A percentile compares a stretch with the other conserved stretches of the same genome.
These are phyloP conservation scores for Lithophane socia DNA, from an alignment of 2,888 invertebrate species.

Conservation along the genomic window DNA sequence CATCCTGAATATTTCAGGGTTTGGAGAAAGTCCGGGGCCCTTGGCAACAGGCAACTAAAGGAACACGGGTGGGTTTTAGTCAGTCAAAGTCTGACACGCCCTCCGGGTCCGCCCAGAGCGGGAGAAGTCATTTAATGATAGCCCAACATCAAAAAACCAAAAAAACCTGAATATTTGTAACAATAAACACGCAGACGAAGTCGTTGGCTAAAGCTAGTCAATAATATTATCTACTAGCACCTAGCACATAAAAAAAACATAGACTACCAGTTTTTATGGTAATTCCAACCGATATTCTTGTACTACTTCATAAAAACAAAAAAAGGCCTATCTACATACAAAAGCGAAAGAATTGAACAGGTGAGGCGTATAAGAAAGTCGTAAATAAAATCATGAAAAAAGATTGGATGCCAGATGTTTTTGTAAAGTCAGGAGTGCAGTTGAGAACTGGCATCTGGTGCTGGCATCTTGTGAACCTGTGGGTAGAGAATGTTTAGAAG, in stretches of 20 bases:
- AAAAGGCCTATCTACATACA: conserved; percentile 29
- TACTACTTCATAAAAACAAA: conserved; percentile 49
- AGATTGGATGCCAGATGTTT: conserved; percentile 74
- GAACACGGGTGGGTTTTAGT: too few relatives aligned
- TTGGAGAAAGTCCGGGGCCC: too few relatives aligned
- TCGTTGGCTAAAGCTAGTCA: not conserved
- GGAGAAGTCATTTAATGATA: too few relatives aligned
- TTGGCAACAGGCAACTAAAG: too few relatives aligned
- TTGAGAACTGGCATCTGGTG: conserved; percentile 68
- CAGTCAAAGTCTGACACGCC: too few relatives aligned
- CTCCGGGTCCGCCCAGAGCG: too few relatives aligned
- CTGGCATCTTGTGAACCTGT: conserved; percentile 25
- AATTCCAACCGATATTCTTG: conserved; percentile 26
- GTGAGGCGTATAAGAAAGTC: conserved; percentile 67
- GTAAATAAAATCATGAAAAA: conserved; percentile 73
- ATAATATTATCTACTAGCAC: not conserved
- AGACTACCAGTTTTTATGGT: conserved; percentile 22
- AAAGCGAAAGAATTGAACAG: conserved; percentile 65
- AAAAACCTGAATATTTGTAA: not conserved
- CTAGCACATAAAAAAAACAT: conserved; percentile 20
- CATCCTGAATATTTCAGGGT: not conserved
- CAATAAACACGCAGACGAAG: too few relatives aligned
- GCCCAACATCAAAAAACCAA: too few relatives aligned
- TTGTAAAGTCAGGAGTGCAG: conserved; percentile 65
- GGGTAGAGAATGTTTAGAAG: conserved; percentile 38